Percentiles rank a stretch among this genome's conserved stretches.
Evolutionary conservation across 2,888 invertebrate species (phyloP).

Genomic region (Eristalis intricaria): DNA sequence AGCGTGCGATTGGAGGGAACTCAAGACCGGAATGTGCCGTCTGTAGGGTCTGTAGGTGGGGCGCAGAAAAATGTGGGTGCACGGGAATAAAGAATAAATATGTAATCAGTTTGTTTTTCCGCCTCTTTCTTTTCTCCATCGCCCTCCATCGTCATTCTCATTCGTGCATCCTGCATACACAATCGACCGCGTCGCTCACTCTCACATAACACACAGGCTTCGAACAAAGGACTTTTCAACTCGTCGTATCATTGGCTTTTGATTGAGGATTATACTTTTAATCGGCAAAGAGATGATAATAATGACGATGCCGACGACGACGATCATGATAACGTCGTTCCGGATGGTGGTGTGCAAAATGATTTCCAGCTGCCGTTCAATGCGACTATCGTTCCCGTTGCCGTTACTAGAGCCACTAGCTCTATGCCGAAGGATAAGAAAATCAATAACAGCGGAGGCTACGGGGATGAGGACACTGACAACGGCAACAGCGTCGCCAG

Average conservation of each 20-base stretch:
- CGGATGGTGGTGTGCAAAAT: conserved; percentile 17
- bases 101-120: conserved; percentile 71
- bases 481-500: conserved; percentile 47
- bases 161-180: conserved; percentile 46
- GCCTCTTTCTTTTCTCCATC: conserved; percentile 50
- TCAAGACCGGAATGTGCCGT: background rate
- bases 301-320: conserved; percentile 62
- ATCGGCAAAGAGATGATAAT: conserved; percentile 74
- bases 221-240: conserved; percentile 80
- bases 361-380: conserved; percentile 45
- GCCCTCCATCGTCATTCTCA: conserved; percentile 32
- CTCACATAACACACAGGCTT: conserved; percentile 77
- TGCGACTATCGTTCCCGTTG: conserved; percentile 18
- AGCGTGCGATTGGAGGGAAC: background rate
- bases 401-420: conserved; percentile 29
- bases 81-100: conserved; percentile 53
- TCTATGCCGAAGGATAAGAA: conserved; percentile 52
- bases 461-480: conserved; percentile 55
- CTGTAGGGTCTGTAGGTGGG: too few species aligned
- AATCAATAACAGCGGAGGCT: conserved; percentile 63
- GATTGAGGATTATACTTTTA: conserved; percentile 80
- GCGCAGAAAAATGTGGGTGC: background rate
- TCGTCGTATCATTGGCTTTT: conserved; percentile 81
- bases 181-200: conserved; percentile 37
- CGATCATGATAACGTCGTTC: conserved; percentile 24